Percentiles rank a stretch among this genome's conserved stretches.
Conservation (phyloP, 2,888 invertebrate species). For the Ariolimax columbianus region DNA sequence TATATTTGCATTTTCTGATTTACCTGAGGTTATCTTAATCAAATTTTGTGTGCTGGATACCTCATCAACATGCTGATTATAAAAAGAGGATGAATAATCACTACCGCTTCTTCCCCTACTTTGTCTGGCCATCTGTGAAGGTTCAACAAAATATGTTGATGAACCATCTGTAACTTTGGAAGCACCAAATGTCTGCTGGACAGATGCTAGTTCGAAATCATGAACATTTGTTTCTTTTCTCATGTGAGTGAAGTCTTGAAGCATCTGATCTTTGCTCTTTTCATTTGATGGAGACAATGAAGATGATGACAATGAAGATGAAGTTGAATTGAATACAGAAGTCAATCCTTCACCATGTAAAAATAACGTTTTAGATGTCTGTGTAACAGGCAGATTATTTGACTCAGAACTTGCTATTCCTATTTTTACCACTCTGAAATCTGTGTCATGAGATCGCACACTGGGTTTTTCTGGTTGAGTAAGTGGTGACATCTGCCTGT, state of each 20-base stretch:
- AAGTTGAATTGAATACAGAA: neutral
- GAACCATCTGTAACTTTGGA: neutral
- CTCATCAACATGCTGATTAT: constrained; percentile 1
- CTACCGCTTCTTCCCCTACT: neutral
- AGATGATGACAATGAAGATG: neutral
- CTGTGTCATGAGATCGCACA: constrained; percentile 33
- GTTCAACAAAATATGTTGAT: neutral
- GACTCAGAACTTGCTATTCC: constrained; percentile 2
- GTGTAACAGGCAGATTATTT: neutral
- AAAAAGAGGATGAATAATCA: neutral
- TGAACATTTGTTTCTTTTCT: neutral
- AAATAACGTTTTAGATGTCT: constrained; percentile 1
- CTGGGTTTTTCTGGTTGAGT: neutral
- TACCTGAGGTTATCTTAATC: neutral
- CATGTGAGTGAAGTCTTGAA: neutral
- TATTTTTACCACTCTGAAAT: constrained; percentile 51
- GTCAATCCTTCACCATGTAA: neutral
- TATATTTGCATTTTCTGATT: neutral
- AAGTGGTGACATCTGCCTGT: neutral
- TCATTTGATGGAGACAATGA: neutral
- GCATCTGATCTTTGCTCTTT: neutral
- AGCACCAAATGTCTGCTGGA: constrained; percentile 15
- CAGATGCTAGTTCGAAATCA: neutral
- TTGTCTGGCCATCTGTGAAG: neutral
- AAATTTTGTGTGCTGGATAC: neutral